Evolutionary conservation across 1,140 invertebrate genomes (phyloP), one percentile per base, ranked within the genome.

Genomic region (Drosophila rufa): DNA sequence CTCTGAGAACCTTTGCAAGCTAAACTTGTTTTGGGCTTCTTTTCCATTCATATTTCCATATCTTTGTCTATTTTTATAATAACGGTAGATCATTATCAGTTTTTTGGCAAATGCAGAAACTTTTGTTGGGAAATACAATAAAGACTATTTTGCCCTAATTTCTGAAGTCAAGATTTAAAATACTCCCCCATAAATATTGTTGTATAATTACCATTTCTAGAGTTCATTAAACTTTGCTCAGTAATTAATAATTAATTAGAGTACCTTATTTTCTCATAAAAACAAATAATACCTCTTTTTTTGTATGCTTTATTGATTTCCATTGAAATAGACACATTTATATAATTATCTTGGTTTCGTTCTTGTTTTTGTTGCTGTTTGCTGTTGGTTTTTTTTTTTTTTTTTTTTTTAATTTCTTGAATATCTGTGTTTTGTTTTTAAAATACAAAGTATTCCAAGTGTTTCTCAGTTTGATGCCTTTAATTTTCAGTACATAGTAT

Each of bases 401-500:
- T 71, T 69, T 59, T 22, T 25, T 69, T 60, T 71, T 66, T 71
- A 15, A 36, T 14, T 60, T 68, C 22, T 66, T 76, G 62, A 71
- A 68, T 82, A 75, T 75, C 38, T 75, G 60, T 60, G 61, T 58
- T 55, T 38, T 55, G 12, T 15, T 75, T 87, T 79, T 76, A 75
- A 89, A 89, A 87, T 87, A 87, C 84, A 87, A 90, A 90, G 79
- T 90, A 90, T 90, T 85, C 81, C 84, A 90, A 89, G 75, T 55
- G 51, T 84, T 79, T 42, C 73, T 83, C 74, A 73, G 58, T 69
- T 67, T 58, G 71, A 82, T 87, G 82, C 79, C 86, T 83, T 84
- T 74, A 84, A 89, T 84, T 87, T 55, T 90, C 85, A 90, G 75
- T 90, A 90, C 85, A 90, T 90, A 90, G 85, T 90, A 80, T 90